Percentiles rank a stretch among this genome's conserved stretches.
Conservation (phyloP, 1,140 invertebrate species). For the Brachionus sp. region DNA sequence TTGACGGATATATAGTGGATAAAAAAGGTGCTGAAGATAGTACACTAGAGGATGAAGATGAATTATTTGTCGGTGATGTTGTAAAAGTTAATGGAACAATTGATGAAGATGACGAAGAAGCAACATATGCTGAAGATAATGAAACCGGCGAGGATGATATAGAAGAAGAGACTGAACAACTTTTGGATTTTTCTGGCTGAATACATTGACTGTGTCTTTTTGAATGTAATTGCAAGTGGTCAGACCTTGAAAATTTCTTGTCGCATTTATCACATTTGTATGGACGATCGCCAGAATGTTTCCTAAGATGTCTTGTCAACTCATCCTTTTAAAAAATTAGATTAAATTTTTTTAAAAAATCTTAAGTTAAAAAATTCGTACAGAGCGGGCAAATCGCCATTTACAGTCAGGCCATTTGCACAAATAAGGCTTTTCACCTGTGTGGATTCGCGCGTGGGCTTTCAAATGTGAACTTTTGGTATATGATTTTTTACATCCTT, state of each 20-base stretch:
- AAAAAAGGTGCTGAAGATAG: neutral
- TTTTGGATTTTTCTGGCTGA: neutral
- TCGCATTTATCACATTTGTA: conserved; percentile 94
- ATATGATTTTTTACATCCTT: conserved; percentile 69
- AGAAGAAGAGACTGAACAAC: conserved; percentile 12
- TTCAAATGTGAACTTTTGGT: conserved; percentile 72
- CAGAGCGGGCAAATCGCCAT: conserved; percentile 76
- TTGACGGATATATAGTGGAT: neutral
- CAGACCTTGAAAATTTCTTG: conserved; percentile 84
- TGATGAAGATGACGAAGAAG: neutral
- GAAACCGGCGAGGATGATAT: neutral
- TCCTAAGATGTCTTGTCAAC: conserved; percentile 65
- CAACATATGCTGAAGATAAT: neutral
- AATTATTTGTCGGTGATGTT: neutral
- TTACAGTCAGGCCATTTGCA: conserved; percentile 80
- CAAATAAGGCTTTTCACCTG: conserved; percentile 70
- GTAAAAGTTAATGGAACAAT: neutral
- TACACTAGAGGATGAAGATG: neutral
- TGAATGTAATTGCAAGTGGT: conserved; percentile 69
- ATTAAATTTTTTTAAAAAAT: neutral
- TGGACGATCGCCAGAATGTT: conserved; percentile 91
- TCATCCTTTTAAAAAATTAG: conserved; percentile 47
- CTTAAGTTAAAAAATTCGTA: neutral
- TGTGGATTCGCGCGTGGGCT: conserved; percentile 66
- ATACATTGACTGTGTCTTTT: neutral